Base-by-base conservation (phyloP, 2,113 vertebrate species). In the Grallaria varia region DNA sequence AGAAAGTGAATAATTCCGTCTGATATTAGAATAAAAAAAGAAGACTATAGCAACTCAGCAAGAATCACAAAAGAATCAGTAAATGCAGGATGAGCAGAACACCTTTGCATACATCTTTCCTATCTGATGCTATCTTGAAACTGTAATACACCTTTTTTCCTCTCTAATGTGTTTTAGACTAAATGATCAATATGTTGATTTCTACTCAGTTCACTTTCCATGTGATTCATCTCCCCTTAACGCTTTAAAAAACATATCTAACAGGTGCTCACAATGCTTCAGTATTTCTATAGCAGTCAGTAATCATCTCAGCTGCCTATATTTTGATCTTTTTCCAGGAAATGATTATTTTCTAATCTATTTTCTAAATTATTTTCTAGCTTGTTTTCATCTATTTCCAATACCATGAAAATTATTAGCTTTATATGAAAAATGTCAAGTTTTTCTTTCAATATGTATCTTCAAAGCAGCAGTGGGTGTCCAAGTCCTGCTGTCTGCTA, bases 401-500 rank as follows among this genome's bases (percentile, higher is more conserved):
- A 78, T 45, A 40, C 33, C 62, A 49, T 92, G 72, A 94, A 89
- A 94, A 59, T 67, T 37, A 95, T 91, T 74, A 95, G 92, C 31
- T 95, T 87, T 94, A 94, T 94, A 62, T 95, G 56, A 84, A 97
- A 85, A 93, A 80, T 1, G 3, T 85, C 56, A 92, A 85, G 11
- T 92, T 87, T 84, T 84, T 15, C 40, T 89, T 96, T 90, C 72
- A 92, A 40, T n/a, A 14, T 76, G 37, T 60, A 22, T 93, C 55
- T 86, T 90, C 86, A 96, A 90, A 96, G 91, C 67, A 95, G 25
- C 39, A 53, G 42, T 91, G 73, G 59, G 93, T 71, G 44, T 97
- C 92, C 94, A 94, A 87, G 56, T 82, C 73, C 84, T 89, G 90
- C 95, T 89, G 86, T 95, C 96, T 97, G 68, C 75, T 67, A 93